Evolutionary conservation across 2,888 invertebrate genomes (phyloP).

Genomic region (Plemyria rubiginata): DNA sequence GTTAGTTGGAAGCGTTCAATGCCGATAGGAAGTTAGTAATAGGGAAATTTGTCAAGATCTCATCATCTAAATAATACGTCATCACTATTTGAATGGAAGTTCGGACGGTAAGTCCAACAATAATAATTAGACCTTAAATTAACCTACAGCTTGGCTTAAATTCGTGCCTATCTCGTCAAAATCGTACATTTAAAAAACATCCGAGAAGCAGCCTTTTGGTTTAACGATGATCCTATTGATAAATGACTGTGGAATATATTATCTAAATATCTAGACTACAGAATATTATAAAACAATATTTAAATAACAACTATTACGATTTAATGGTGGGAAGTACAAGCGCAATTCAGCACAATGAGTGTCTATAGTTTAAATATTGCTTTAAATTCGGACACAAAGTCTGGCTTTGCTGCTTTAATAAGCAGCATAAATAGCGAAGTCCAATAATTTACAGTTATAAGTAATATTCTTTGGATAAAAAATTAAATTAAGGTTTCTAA

Average conservation of each 20-base stretch:
- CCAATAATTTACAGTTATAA: slow-evolving; percentile 72
- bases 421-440: slow-evolving; percentile 67
- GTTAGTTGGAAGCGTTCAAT: slow-evolving; percentile 70
- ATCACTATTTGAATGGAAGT: slow-evolving; percentile 79
- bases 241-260: slow-evolving; percentile 83
- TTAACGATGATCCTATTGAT: slow-evolving; percentile 71
- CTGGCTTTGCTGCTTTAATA: slow-evolving; percentile 65
- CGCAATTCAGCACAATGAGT: slow-evolving; percentile 66
- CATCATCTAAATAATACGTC: slow-evolving; percentile 73
- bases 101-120: slow-evolving; percentile 84
- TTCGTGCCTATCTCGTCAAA: slow-evolving; percentile 81
- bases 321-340: slow-evolving; percentile 78
- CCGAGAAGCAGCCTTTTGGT: slow-evolving; percentile 83
- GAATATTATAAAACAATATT: slow-evolving; percentile 79
- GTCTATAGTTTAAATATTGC: slow-evolving; percentile 79
- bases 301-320: slow-evolving; percentile 73
- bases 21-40: slow-evolving; percentile 67
- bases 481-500: slow-evolving; percentile 78
- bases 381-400: slow-evolving; percentile 67
- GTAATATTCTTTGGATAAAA: slow-evolving; percentile 83
- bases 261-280: slow-evolving; percentile 75
- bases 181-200: slow-evolving; percentile 77
- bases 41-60: slow-evolving; percentile 71
- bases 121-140: slow-evolving; percentile 78
- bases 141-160: slow-evolving; percentile 83